These are phyloP conservation scores for Lutjanus erythropterus DNA, from an alignment of 2,113 vertebrate species.

Conservation along the genomic window DNA sequence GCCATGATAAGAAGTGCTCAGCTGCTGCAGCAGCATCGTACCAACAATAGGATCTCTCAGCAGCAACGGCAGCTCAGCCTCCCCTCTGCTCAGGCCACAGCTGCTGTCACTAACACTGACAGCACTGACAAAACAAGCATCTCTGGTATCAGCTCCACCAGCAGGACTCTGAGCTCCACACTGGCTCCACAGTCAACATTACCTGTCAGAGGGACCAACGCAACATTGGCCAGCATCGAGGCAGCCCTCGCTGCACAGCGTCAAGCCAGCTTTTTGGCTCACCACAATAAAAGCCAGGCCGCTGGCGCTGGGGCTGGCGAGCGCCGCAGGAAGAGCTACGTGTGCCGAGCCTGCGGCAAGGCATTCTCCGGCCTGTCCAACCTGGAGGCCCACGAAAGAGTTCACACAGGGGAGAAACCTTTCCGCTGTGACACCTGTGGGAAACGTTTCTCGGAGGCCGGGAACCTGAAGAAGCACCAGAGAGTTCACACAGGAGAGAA, in stretches of 20 bases:
- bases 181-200: not conserved
- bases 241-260: not conserved
- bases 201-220: not conserved
- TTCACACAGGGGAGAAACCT: constrained; percentile 84
- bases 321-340: constrained; percentile 68
- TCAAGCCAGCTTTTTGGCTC: not conserved
- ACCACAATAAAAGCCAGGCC: not conserved
- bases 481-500: constrained; percentile 84
- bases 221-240: constrained; percentile 7
- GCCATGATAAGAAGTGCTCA: constrained; percentile 43
- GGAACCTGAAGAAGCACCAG: constrained; percentile 85
- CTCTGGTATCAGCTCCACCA: constrained; percentile 19
- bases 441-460: constrained; percentile 81
- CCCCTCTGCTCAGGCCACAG: constrained; percentile 2
- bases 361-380: constrained; percentile 79
- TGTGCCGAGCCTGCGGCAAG: constrained; percentile 79
- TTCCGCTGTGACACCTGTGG: constrained; percentile 80
- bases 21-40: constrained; percentile 24
- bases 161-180: constrained; percentile 19
- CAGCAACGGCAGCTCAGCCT: constrained; percentile 18
- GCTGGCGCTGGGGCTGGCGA: fast-evolving
- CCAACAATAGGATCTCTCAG: not conserved
- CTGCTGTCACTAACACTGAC: not conserved
- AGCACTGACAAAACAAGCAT: not conserved
- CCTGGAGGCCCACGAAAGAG: constrained; percentile 79